Percentiles rank a stretch among this genome's conserved stretches.
These are phyloP conservation scores for Centroberyx gerrardi DNA, from an alignment of 2,797 vertebrate species.

Conservation along the genomic window DNA sequence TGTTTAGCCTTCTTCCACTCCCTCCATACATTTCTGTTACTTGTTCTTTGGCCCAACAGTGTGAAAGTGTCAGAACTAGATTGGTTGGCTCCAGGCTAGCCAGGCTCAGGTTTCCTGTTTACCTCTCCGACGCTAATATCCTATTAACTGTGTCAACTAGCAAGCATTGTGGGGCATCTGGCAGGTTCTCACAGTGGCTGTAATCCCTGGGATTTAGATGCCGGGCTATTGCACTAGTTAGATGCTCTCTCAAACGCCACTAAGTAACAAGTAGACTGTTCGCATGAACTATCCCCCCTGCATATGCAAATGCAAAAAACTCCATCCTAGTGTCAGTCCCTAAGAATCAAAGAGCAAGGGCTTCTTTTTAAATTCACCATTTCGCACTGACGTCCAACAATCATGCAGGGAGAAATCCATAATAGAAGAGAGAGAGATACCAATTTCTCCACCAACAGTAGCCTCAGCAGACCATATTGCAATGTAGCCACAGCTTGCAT, in stretches of 20 bases:
- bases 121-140: slow-evolving; percentile 50
- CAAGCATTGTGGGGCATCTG: slow-evolving; percentile 64
- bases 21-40: not conserved
- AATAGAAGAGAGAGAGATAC: too few relatives aligned
- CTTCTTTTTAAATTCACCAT: too few relatives aligned
- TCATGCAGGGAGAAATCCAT: too few relatives aligned
- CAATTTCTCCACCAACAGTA: too few relatives aligned
- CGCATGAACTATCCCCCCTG: not conserved
- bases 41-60: slow-evolving; percentile 15
- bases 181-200: slow-evolving; percentile 54
- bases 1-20: not conserved
- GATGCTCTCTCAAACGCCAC: slow-evolving; percentile 22
- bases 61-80: slow-evolving; percentile 42
- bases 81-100: slow-evolving; percentile 36
- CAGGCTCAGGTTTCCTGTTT: slow-evolving; percentile 66
- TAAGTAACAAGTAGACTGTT: slow-evolving; percentile 1
- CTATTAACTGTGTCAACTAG: slow-evolving; percentile 66
- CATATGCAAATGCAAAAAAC: not conserved
- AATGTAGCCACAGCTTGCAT: too few relatives aligned
- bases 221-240: slow-evolving; percentile 48
- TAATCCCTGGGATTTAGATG: slow-evolving; percentile 74
- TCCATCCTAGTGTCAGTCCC: not conserved
- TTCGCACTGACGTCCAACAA: too few relatives aligned
- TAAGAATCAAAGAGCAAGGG: too few relatives aligned
- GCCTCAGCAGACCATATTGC: too few relatives aligned